Conservation (phyloP, 2,797 vertebrate species). For the Myioborus miniatus region DNA sequence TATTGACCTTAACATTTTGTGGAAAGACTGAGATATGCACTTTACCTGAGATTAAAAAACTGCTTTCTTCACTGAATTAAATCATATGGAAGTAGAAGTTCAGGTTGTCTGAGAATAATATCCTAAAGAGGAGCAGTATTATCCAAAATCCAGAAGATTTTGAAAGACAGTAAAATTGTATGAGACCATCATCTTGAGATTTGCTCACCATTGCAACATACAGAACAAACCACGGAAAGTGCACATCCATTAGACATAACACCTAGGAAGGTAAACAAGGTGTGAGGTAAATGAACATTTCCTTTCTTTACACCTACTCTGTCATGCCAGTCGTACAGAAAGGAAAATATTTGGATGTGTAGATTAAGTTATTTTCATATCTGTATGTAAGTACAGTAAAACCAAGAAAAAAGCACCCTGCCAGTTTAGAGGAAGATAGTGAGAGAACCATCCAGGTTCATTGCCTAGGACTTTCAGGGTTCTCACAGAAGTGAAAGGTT, state of each 20-base stretch:
- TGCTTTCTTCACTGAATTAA: background rate
- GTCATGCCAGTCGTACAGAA: background rate
- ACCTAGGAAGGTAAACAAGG: background rate
- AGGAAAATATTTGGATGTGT: accelerated
- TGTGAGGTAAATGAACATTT: background rate
- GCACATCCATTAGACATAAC: accelerated
- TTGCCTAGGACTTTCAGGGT: background rate
- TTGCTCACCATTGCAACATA: background rate
- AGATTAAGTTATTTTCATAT: background rate
- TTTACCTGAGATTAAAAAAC: constrained; percentile 5
- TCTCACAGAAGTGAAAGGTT: background rate
- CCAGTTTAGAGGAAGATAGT: background rate
- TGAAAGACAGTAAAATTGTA: background rate
- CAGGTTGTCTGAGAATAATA: background rate
- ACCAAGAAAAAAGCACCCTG: background rate
- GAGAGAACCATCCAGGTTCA: background rate
- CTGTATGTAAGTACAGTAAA: background rate
- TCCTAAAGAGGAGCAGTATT: background rate
- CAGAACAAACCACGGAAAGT: background rate
- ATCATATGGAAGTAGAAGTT: background rate
- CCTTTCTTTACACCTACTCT: background rate
- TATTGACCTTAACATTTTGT: background rate
- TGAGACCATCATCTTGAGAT: background rate
- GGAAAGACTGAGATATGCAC: background rate
- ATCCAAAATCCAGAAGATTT: background rate